A percentile compares a stretch with the other conserved stretches of the same genome.
Evolutionary conservation across 2,113 vertebrate genomes (phyloP).

Genomic region (Salvator merianae): DNA sequence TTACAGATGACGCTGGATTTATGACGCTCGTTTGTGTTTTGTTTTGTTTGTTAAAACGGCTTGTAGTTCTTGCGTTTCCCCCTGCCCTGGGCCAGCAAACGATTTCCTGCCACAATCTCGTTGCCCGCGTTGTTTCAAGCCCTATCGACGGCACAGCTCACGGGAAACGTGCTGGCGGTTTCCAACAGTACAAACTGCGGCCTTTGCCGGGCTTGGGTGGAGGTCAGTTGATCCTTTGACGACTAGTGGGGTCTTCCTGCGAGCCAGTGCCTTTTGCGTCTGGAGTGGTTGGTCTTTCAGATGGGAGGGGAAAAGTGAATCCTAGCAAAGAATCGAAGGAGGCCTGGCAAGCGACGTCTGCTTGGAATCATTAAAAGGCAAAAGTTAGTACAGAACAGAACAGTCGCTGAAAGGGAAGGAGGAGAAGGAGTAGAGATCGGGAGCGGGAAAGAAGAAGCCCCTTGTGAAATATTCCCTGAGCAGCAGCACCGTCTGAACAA

Average conservation of each 20-base stretch:
- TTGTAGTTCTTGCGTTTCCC: neutral
- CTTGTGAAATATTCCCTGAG: constrained; percentile 71
- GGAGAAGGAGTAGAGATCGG: constrained; percentile 46
- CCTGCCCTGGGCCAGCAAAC: constrained; percentile 43
- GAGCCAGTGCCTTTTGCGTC: neutral
- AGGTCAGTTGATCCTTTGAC: neutral
- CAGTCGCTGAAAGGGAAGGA: constrained; percentile 45
- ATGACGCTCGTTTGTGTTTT: neutral
- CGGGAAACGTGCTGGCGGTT: neutral
- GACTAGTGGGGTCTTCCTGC: too few species aligned
- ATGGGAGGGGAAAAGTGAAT: neutral
- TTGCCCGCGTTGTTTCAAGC: neutral
- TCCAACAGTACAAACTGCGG: neutral
- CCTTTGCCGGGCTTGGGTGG: neutral
- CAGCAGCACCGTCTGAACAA: constrained; percentile 60
- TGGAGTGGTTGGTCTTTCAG: neutral
- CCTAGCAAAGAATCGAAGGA: neutral
- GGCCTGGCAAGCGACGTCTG: neutral
- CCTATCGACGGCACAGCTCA: neutral
- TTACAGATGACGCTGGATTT: neutral
- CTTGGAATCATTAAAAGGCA: neutral
- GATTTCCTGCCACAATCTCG: neutral
- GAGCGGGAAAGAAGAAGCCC: constrained; percentile 33
- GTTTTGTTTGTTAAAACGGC: neutral
- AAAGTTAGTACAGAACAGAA: constrained; percentile 45